Base-by-base conservation (phyloP, 2,797 vertebrate species). In the Meda fulgida region DNA sequence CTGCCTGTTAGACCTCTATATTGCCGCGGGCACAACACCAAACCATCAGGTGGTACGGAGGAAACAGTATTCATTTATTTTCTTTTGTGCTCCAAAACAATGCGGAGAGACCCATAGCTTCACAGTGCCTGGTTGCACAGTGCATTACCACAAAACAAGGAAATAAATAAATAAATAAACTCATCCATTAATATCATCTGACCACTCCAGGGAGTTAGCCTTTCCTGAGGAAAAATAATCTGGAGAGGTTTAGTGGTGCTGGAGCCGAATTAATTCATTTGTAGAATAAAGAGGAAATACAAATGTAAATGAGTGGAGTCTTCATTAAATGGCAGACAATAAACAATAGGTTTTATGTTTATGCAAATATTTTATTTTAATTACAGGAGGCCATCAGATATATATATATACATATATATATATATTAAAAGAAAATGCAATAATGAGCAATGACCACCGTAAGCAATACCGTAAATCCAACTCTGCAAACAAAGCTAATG, bases 281-380 rank as follows among this genome's bases (percentile, higher is more conserved):
- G 67, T 71, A 40, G 55, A 40, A 58, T 51, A 40, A 65, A 66
- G 26, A 53, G 55, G 16, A 81, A 73, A 80, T 58, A 84, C 31
- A 78, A 36, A 72, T 69, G 14, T 77, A 31, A 65, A 84, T 69
- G 73, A 84, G 70, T 78, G 46, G 31, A 66, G 46, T 66, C 43
- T 85, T 85, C 31, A 84, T 84, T 81, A 78, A 87, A 78, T 43
- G 31, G 10, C 43, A 73, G 31, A 73, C 38, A 78, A 78, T 71
- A 87, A 70, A 82, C 53, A 84, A 78, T 51, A 65, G n/a, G 21
- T 85, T 86, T 82, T 82, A 72, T 88, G 81, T 80, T 67, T 73
- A 84, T 83, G 73, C 84, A 79, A 88, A 88, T 87, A 84, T 82
- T 82, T 51, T 5, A 76, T 83, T 89, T 89, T 88, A 91, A 89